Evolutionary conservation across 2,797 vertebrate species (phyloP), one percentile per base, ranked within the genome.

Genomic region (Eleutherodactylus coqui): DNA sequence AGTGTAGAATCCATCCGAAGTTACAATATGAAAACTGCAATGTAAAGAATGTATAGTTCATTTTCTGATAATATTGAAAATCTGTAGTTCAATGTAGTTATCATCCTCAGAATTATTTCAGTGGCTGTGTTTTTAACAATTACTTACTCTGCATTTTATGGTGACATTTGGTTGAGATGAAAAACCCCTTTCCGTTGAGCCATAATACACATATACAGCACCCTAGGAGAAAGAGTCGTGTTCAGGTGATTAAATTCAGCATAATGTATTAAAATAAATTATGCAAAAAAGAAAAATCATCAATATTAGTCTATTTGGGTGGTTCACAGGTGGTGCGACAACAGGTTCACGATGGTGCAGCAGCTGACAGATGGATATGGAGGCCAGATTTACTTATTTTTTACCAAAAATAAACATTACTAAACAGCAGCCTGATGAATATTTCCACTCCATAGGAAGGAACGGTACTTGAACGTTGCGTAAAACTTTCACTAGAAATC

Each of bases 1-100:
- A 92, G 90, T 94, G 70, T n/a, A 95, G 92, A 1, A 92, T 92
- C 94, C 94, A 95, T 81, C 95, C 95, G 90, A 95, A 88, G 89
- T 95, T 95, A 89, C 95, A 95, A 90, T 94, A 94, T 47, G 85
- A 88, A 83, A 91, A 89, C 95, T 95, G 88, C 72, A 83, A 87
- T 29, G 13, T 9, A 32, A 14, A 82, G n/a, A 80, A 43, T 43
- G 38, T 27, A 58, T 45, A 34, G 7, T 32, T 19, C 29, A 14
- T n/a, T 34, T 55, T 43, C 38, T 55, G 1, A n/a, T 21, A 5
- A n/a, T 11, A 41, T 9, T 16, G 51, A 1, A 41, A 8, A 16
- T 51, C 43, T 79, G 45, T 36, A 60, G 21, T 43, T n/a, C n/a
- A n/a, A n/a, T n/a, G n/a, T n/a, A n/a, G 17, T 24, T 1, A 78